A percentile compares a stretch with the other conserved stretches of the same genome.
phyloP scores from a whole-genome alignment of 1,140 invertebrate genomes.

The Zaprionus ornatus region DNA sequence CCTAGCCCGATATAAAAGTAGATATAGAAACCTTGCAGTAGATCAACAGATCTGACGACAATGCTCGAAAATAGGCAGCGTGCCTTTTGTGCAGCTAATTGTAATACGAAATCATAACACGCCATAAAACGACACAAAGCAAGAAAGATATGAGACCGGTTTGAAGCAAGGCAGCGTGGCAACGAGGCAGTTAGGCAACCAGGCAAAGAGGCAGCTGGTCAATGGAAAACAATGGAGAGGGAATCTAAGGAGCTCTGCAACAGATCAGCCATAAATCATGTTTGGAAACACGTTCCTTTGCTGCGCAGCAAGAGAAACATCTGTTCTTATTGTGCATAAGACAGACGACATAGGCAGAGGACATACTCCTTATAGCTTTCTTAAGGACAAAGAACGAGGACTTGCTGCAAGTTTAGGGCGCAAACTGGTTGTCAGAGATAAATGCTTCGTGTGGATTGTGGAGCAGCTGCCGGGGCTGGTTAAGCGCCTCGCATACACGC shows the following conservation, averaged over 20 bases:
- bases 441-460: slow-evolving; percentile 42
- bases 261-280: slow-evolving; percentile 75
- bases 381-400: slow-evolving; percentile 61
- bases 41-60: slow-evolving; percentile 11
- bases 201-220: slow-evolving; percentile 61
- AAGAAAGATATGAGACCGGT: slow-evolving; percentile 45
- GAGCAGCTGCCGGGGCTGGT: slow-evolving; percentile 36
- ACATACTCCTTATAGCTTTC: slow-evolving; percentile 50
- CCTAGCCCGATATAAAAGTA: slow-evolving; percentile 38
- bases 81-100: slow-evolving; percentile 79
- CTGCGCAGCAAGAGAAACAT: slow-evolving; percentile 54
- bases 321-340: slow-evolving; percentile 55
- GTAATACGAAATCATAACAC: slow-evolving; percentile 81
- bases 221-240: slow-evolving; percentile 65
- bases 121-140: slow-evolving; percentile 74
- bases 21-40: slow-evolving; percentile 12
- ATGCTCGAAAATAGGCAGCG: slow-evolving; percentile 53
- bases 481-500: slow-evolving; percentile 28
- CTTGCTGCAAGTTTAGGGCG: slow-evolving; percentile 75
- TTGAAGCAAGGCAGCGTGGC: slow-evolving; percentile 9
- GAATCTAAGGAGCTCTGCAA: slow-evolving; percentile 30
- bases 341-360: background rate
- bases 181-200: slow-evolving; percentile 12
- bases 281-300: slow-evolving; percentile 71
- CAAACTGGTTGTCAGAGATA: slow-evolving; percentile 75